Percentiles rank a stretch among this genome's conserved stretches.
Evolutionary conservation across 1,140 invertebrate species (phyloP).

Genomic region (Caerostris darwini): DNA sequence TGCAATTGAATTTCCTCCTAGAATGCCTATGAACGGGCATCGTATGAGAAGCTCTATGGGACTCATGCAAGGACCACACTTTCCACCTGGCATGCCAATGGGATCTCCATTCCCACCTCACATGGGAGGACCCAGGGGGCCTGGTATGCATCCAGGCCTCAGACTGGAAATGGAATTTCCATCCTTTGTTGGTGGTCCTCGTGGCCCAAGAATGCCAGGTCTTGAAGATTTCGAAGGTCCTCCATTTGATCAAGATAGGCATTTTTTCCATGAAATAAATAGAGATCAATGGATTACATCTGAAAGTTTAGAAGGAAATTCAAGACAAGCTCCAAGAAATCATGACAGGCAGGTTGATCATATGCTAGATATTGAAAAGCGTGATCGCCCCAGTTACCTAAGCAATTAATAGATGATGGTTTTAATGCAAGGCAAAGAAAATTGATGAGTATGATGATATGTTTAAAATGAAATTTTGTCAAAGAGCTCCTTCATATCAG

Average conservation of each 20-base stretch:
- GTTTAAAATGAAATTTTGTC: slow-evolving; percentile 31
- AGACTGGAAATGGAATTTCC: slow-evolving; percentile 30
- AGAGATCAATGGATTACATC: slow-evolving; percentile 4
- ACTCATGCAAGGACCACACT: background rate
- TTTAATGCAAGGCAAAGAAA: background rate
- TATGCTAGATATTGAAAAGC: background rate
- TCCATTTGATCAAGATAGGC: slow-evolving; percentile 53
- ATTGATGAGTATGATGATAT: background rate
- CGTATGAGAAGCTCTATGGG: background rate
- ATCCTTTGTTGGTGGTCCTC: background rate
- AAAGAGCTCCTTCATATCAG: background rate
- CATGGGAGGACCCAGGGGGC: slow-evolving; percentile 51
- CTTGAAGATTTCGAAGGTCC: slow-evolving; percentile 36
- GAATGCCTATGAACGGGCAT: slow-evolving; percentile 43
- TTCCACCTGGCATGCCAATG: slow-evolving; percentile 11
- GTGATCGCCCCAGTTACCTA: background rate
- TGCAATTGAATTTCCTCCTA: slow-evolving; percentile 24
- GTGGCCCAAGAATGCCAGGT: background rate
- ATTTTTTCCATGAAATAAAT: background rate
- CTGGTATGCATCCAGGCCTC: slow-evolving; percentile 11
- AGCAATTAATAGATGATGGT: background rate
- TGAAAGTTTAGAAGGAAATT: background rate
- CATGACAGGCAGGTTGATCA: background rate
- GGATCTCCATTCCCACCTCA: background rate
- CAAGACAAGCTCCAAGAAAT: background rate